A percentile compares a stretch with the other conserved stretches of the same genome.
Evolutionary conservation across 2,113 vertebrate species (phyloP).

Genomic region (Ptilonorhynchus violaceus): DNA sequence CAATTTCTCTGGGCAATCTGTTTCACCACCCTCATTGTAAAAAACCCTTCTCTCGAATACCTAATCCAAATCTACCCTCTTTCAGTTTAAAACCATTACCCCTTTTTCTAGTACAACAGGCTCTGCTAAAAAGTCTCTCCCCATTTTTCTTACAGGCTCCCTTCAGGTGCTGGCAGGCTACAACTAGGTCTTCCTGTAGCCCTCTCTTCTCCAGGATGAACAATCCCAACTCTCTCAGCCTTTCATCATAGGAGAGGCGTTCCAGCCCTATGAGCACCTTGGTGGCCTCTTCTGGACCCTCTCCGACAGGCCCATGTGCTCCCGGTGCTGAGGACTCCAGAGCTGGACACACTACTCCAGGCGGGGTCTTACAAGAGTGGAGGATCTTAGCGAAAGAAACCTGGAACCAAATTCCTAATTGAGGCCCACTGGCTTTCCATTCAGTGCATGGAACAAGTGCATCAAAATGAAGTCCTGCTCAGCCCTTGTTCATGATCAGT

Average conservation of each 20-base stretch:
- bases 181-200: accelerated
- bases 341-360: background rate
- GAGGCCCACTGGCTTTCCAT: background rate
- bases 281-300: background rate
- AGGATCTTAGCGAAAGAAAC: background rate
- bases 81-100: background rate
- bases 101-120: background rate
- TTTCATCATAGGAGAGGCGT: background rate
- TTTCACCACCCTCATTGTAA: background rate
- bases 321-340: background rate
- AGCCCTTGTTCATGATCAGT: background rate
- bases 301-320: background rate
- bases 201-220: background rate
- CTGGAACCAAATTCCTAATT: background rate
- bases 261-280: background rate
- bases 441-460: background rate
- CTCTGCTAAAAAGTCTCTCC: background rate
- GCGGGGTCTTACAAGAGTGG: background rate
- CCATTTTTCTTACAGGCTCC: background rate
- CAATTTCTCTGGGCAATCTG: background rate
- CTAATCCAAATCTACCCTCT: background rate
- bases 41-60: background rate
- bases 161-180: background rate
- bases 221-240: background rate
- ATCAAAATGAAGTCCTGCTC: background rate